phyloP scores from a whole-genome alignment of 2,888 invertebrate genomes.

The Cantharis lateralis region DNA sequence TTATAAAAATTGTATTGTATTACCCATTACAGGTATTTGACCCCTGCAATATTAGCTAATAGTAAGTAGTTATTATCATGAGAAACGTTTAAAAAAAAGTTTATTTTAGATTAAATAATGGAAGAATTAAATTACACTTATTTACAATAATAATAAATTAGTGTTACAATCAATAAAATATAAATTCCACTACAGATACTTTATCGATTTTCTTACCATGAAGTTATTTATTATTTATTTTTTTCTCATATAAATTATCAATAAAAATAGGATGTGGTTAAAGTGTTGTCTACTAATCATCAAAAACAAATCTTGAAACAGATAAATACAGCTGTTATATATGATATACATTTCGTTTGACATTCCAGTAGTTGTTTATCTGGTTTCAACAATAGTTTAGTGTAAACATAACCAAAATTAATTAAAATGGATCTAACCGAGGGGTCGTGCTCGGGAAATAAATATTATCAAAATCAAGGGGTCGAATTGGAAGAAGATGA shows the following conservation, averaged over 20 bases:
- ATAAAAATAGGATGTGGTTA: constrained; percentile 4
- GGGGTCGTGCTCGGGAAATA: not conserved
- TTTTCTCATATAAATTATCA: not conserved
- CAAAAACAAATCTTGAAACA: not conserved
- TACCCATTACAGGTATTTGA: too few relatives aligned
- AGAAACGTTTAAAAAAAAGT: too few relatives aligned
- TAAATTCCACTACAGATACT: not conserved
- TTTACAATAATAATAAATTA: too few relatives aligned
- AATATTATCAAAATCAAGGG: constrained; percentile 6
- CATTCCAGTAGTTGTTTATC: not conserved
- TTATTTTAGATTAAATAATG: too few relatives aligned
- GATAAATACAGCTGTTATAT: not conserved
- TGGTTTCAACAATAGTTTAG: not conserved
- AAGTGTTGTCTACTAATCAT: not conserved
- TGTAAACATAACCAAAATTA: not conserved
- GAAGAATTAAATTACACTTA: too few relatives aligned
- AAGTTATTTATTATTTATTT: not conserved
- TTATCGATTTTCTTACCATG: not conserved
- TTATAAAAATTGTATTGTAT: too few relatives aligned
- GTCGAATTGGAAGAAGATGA: constrained; percentile 50
- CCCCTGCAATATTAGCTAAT: too few relatives aligned
- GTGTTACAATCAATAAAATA: not conserved
- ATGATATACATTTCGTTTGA: not conserved
- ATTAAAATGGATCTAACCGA: not conserved
- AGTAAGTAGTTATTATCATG: too few relatives aligned